Base-by-base conservation (phyloP, 2,797 vertebrate genomes). In the Acanthornis magna region DNA sequence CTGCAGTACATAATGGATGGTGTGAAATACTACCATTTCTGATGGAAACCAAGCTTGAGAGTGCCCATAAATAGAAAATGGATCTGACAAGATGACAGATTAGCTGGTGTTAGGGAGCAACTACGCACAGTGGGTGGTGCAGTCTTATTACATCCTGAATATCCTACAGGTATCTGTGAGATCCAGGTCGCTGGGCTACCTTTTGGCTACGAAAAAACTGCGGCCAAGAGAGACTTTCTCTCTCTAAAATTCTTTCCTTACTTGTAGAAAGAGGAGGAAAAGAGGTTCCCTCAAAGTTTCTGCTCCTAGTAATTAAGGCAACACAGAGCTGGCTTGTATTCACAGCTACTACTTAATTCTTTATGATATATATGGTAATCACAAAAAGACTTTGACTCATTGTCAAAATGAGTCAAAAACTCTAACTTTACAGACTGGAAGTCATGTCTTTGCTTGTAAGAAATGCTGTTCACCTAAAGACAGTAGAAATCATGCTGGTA, bases 71-170 rank as follows among this genome's bases (percentile, higher is more conserved):
- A 79, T 23, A 95, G 61, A 63, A 75, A 90, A 88, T 2, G 4
- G 50, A 71, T 65, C 38, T 80, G 75, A 91, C 65, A 94, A 89
- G n/a, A 85, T 47, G 75, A 89, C 57, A 88, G 61, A 77, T 88
- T 48, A 91, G 38, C 34, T 53, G 26, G 30, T 73, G 34, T 70
- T 87, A 76, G 45, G 53, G 51, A 89, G 45, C 22, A 45, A 57
- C 34, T 53, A 73, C 0, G 1, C 32, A 92, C 78, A 61, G 42
- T 67, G 34, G 51, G 36, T 79, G 38, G 20, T 76, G 50, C 21
- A 77, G 38, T 65, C 43, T 83, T 67, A 70, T 27, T 77, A 16
- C 9, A 71, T 34, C n/a, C 75, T 58, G 38, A 83, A 47, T 47
- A 16, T 85, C 26, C 26, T 60, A 45, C 25, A 60, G 25, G 10